phyloP scores from a whole-genome alignment of 2,113 vertebrate genomes.

The Pygoscelis antarcticus region DNA sequence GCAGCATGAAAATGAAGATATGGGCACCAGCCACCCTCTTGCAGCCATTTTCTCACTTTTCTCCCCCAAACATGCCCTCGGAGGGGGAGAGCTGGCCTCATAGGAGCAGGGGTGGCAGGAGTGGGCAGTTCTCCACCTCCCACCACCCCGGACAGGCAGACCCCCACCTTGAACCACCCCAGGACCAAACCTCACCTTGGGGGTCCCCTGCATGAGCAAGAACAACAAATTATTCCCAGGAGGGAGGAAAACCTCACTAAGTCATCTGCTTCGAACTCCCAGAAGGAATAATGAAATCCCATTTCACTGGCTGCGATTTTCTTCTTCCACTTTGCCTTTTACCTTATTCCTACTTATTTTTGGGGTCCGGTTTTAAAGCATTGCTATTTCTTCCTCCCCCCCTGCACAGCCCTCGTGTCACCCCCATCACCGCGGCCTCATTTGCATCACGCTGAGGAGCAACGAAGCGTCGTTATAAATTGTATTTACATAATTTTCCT shows the following conservation, averaged over 20 bases:
- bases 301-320: fast-evolving
- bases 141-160: not conserved
- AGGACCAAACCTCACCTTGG: not conserved
- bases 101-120: not conserved
- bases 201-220: not conserved
- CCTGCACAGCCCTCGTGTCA: fast-evolving
- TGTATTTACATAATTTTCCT: not conserved
- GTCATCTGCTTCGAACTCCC: not conserved
- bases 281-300: not conserved
- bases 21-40: fast-evolving
- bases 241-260: not conserved
- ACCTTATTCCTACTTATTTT: not conserved
- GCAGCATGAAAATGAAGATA: not conserved
- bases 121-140: not conserved
- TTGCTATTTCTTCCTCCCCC: not conserved
- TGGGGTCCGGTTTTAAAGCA: not conserved
- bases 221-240: not conserved
- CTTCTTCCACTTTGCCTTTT: not conserved
- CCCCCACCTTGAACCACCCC: not conserved
- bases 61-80: not conserved
- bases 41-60: not conserved
- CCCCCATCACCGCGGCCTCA: not conserved
- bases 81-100: not conserved
- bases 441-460: not conserved
- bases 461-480: fast-evolving